A percentile compares a stretch with the other conserved stretches of the same genome.
Conservation (phyloP, 1,140 invertebrate genomes). For the Drosophila ercepeae region DNA sequence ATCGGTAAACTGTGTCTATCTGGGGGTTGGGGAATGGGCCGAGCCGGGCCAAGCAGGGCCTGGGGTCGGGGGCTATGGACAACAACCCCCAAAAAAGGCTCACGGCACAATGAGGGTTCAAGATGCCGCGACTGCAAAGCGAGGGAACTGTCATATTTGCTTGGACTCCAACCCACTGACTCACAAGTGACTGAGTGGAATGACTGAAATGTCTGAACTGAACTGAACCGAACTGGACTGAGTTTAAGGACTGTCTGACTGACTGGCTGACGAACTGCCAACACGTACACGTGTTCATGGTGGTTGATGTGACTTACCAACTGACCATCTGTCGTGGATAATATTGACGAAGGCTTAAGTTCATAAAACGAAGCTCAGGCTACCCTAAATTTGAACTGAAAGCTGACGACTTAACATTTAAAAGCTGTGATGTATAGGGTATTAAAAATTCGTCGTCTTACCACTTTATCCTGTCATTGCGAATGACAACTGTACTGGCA, state of each 20-base stretch:
- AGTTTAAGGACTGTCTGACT: slow-evolving; percentile 13
- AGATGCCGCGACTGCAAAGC: slow-evolving; percentile 54
- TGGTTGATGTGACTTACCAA: slow-evolving; percentile 75
- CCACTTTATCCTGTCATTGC: slow-evolving; percentile 39
- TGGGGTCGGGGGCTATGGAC: slow-evolving; percentile 26
- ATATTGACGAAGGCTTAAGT: slow-evolving; percentile 18
- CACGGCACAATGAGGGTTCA: slow-evolving; percentile 58
- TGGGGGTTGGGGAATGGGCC: slow-evolving; percentile 5
- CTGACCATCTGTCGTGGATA: slow-evolving; percentile 74
- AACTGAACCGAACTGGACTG: slow-evolving; percentile 24
- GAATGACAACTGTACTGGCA: slow-evolving; percentile 73
- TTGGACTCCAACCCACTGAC: slow-evolving; percentile 40
- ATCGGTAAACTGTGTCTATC: slow-evolving; percentile 50
- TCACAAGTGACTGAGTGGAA: slow-evolving; percentile 57
- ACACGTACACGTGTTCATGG: slow-evolving; percentile 50
- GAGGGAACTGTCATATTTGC: slow-evolving; percentile 76
- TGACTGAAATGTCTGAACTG: slow-evolving; percentile 30
- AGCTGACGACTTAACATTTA: neutral
- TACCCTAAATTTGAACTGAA: slow-evolving; percentile 2
- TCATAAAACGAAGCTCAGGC: neutral
- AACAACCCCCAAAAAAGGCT: slow-evolving; percentile 65
- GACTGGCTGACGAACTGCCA: slow-evolving; percentile 50
- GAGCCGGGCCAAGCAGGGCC: too few relatives aligned
- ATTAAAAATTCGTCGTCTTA: neutral
- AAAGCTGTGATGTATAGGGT: neutral